A percentile compares a stretch with the other conserved stretches of the same genome.
Conservation (phyloP, 2,797 vertebrate genomes). For the Clamator glandarius region DNA sequence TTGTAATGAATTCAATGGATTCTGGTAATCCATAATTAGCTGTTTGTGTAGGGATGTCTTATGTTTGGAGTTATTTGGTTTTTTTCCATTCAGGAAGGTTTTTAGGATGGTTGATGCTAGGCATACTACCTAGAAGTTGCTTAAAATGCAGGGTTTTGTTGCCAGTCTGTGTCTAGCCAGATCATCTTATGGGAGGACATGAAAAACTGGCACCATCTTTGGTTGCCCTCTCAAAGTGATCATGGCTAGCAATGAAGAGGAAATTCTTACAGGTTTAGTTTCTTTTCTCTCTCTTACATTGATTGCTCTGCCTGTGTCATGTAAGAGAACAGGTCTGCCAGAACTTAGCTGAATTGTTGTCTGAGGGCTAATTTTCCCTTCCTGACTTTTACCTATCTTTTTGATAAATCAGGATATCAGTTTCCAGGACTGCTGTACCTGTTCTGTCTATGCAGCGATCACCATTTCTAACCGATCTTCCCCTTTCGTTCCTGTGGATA, state of each 20-base stretch:
- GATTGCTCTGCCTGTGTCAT: neutral
- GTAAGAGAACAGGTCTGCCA: neutral
- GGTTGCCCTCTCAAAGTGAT: neutral
- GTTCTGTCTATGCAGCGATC: neutral
- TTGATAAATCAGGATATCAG: neutral
- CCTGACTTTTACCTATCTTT: neutral
- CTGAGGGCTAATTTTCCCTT: neutral
- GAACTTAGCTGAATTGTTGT: neutral
- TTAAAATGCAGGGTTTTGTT: neutral
- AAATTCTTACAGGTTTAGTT: neutral
- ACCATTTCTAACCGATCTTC: accelerated
- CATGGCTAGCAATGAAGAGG: neutral
- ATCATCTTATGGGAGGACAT: neutral
- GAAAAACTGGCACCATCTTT: neutral
- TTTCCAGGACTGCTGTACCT: neutral
- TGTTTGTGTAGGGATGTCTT: neutral
- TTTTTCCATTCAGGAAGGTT: neutral
- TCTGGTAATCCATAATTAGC: neutral
- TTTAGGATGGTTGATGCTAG: neutral
- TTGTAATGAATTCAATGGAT: neutral
- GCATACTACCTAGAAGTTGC: accelerated
- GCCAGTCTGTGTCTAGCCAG: neutral
- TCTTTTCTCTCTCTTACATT: neutral
- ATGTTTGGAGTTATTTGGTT: neutral
- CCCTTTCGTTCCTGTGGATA: neutral